A percentile compares a stretch with the other conserved stretches of the same genome.
Evolutionary conservation across 2,797 vertebrate genomes (phyloP).

Genomic region (Coluber constrictor): DNA sequence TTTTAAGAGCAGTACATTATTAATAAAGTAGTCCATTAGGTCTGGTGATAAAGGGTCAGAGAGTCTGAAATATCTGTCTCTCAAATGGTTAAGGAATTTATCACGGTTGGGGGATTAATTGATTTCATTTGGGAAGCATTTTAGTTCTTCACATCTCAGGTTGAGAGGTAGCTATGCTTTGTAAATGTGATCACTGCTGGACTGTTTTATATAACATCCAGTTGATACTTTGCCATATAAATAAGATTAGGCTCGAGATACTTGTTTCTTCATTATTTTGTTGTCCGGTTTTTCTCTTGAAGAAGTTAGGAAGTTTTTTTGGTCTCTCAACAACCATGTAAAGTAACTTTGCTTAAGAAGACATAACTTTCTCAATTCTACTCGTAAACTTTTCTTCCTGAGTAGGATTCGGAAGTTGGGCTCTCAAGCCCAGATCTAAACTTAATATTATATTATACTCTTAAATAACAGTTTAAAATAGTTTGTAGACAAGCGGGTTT

Average conservation of each 20-base stretch:
- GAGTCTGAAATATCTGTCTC: constrained; percentile 73
- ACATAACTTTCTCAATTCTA: not conserved
- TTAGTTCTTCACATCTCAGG: constrained; percentile 65
- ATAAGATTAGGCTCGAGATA: constrained; percentile 37
- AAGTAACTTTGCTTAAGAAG: not conserved
- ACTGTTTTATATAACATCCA: constrained; percentile 43
- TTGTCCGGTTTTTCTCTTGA: not conserved
- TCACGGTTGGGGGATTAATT: constrained; percentile 78
- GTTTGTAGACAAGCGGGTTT: not conserved
- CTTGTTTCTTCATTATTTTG: not conserved
- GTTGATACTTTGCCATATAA: constrained; percentile 3
- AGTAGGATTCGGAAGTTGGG: not conserved
- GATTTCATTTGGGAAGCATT: constrained; percentile 75
- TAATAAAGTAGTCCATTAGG: constrained; percentile 82
- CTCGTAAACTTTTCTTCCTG: not conserved
- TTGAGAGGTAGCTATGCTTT: constrained; percentile 60
- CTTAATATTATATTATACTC: not conserved
- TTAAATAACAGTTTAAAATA: not conserved
- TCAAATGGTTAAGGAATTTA: constrained; percentile 76
- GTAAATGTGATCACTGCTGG: constrained; percentile 49
- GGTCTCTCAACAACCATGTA: not conserved
- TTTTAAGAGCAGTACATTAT: constrained; percentile 81
- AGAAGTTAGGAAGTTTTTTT: not conserved
- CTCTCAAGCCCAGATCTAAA: not conserved
- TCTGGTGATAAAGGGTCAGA: constrained; percentile 75